These are phyloP conservation scores for Alouatta palliata DNA, from an alignment of 2,113 vertebrate species.

Conservation along the genomic window DNA sequence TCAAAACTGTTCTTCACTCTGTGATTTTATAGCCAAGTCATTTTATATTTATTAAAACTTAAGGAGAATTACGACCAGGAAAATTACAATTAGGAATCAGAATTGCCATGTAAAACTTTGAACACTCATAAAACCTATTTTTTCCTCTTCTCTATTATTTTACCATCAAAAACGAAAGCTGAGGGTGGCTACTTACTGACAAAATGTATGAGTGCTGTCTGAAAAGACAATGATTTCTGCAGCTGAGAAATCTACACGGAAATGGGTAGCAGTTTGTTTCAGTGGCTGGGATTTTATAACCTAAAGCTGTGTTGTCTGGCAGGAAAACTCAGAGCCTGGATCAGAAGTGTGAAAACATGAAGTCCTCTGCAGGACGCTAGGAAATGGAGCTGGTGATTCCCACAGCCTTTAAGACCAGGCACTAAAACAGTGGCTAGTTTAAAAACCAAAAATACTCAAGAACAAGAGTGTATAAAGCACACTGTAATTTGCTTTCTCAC, in stretches of 20 bases:
- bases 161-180: slow-evolving; percentile 52
- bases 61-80: slow-evolving; percentile 40
- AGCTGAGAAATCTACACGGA: slow-evolving; percentile 67
- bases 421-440: background rate
- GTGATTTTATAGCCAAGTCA: slow-evolving; percentile 39
- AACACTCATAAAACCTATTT: slow-evolving; percentile 29
- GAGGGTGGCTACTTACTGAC: slow-evolving; percentile 41
- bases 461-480: background rate
- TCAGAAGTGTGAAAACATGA: slow-evolving; percentile 34
- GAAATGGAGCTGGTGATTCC: slow-evolving; percentile 24
- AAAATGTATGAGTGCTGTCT: slow-evolving; percentile 51
- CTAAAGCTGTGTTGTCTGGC: slow-evolving; percentile 80
- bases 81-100: background rate
- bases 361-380: slow-evolving; percentile 36
- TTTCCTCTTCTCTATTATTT: slow-evolving; percentile 31
- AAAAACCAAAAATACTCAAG: background rate
- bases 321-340: slow-evolving; percentile 54
- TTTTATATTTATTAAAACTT: slow-evolving; percentile 58
- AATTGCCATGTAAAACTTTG: background rate
- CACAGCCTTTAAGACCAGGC: background rate
- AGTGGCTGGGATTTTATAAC: slow-evolving; percentile 74
- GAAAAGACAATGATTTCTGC: slow-evolving; percentile 68
- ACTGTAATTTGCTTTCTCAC: background rate
- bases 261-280: slow-evolving; percentile 61
- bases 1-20: slow-evolving; percentile 45